These are phyloP conservation scores for Nasonovia ribisnigri DNA, from an alignment of 2,888 invertebrate species.

Conservation along the genomic window DNA sequence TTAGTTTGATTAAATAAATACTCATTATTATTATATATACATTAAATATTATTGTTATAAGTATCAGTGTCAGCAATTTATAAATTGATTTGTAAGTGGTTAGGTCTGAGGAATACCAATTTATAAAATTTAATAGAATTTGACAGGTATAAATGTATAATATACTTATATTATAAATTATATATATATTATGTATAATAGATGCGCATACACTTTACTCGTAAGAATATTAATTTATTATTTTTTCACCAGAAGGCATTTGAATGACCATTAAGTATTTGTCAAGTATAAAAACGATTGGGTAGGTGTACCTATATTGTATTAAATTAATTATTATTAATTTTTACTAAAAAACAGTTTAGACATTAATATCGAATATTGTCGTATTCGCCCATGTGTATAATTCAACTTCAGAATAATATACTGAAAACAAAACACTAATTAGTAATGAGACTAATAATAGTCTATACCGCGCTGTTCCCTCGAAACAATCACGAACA, in stretches of 20 bases:
- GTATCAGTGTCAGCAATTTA: background rate
- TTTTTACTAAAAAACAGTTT: background rate
- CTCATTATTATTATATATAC: no score
- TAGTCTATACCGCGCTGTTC: background rate
- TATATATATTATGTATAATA: no score
- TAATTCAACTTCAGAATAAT: background rate
- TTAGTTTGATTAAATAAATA: background rate
- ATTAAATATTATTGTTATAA: background rate
- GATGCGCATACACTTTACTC: background rate
- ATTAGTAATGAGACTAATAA: background rate
- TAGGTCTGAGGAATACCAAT: background rate
- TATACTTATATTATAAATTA: background rate
- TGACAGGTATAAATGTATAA: background rate
- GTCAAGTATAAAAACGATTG: background rate
- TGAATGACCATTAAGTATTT: background rate
- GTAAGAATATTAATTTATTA: background rate
- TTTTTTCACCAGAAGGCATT: background rate
- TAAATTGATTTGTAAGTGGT: background rate
- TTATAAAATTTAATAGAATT: background rate
- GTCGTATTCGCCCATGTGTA: background rate
- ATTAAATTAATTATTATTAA: no score
- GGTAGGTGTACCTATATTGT: no score
- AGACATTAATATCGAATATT: background rate
- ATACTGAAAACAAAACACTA: background rate
- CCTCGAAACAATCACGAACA: background rate